A percentile compares a stretch with the other conserved stretches of the same genome.
Evolutionary conservation across 2,888 invertebrate genomes (phyloP).

Genomic region (Acanthopleura granulata): DNA sequence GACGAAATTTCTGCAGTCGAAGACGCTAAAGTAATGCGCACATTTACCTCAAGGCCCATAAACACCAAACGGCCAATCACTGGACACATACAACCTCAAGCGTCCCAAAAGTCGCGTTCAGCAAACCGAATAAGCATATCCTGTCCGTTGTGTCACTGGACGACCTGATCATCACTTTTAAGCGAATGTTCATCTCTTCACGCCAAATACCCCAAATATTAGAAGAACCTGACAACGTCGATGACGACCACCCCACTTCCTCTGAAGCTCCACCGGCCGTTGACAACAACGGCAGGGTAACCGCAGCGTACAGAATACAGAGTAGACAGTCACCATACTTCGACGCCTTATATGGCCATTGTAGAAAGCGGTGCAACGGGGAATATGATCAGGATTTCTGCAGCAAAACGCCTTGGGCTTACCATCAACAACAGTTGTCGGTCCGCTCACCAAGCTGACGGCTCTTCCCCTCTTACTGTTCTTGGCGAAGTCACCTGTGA

Average conservation of each 20-base stretch:
- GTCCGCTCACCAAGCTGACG: constrained; percentile 27
- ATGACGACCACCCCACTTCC: too few relatives aligned
- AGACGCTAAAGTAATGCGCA: constrained; percentile 21
- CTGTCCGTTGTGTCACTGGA: constrained; percentile 38
- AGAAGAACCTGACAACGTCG: too few relatives aligned
- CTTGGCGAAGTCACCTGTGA: constrained; percentile 21
- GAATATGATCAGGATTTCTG: constrained; percentile 32
- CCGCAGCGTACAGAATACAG: too few relatives aligned
- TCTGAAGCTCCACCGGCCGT: too few relatives aligned
- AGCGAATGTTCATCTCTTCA: constrained; percentile 35
- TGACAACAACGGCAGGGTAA: too few relatives aligned
- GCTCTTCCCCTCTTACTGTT: constrained; percentile 23
- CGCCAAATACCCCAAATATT: too few relatives aligned
- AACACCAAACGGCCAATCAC: background rate
- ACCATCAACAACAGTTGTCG: constrained; percentile 28
- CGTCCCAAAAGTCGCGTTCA: background rate
- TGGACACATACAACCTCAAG: background rate
- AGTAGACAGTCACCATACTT: too few relatives aligned
- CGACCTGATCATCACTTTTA: constrained; percentile 24
- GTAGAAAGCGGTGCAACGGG: constrained; percentile 4
- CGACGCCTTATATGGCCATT: too few relatives aligned
- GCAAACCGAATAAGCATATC: background rate
- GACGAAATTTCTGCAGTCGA: constrained; percentile 20
- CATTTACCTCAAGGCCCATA: background rate
- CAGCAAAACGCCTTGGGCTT: constrained; percentile 28